Base-by-base conservation (phyloP, 2,888 invertebrate genomes). In the Monoplex corrugatus region DNA sequence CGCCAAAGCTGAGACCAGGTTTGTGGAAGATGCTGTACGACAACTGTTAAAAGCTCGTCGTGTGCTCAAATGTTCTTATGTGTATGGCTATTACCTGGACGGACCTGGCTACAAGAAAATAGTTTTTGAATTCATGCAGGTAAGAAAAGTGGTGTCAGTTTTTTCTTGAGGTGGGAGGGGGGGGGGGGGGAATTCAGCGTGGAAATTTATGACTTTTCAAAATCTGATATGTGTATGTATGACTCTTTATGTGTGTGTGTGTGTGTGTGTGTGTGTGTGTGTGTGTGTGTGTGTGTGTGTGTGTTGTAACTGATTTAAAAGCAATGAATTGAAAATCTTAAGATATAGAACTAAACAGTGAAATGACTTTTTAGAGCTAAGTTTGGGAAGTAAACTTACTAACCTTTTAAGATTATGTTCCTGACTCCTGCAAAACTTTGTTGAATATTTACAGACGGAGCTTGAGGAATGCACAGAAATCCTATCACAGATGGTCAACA, bases 121-220 rank as follows among this genome's bases (percentile, higher is more conserved):
- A 78, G 97, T 97, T 90, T 97, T 97, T 95, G 97, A 97, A 95
- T 97, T 97, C 93, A 97, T 97, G 97, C 97, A 97, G 97, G 97
- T 97, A 95, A 32, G 63, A 45, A 13, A n/a, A 13, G 1, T 44
- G 19, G 3, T 28, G 10, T 44, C 78, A 1, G 35, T 78, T 78
- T 38, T 78, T 19, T 8, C 40, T 19, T 78, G 57, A 8, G 19
- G 50, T 57, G 57, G 28, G 57, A 57, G 28, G 28, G 8, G 28
- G 2, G 28, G 10, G 19, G 10, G 28, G 28, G 28, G 16, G 57
- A 2, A 1, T 57, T 57, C n/a, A n/a, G n/a, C n/a, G n/a, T n/a
- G n/a, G n/a, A n/a, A n/a, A n/a, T n/a, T n/a, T n/a, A n/a, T n/a
- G n/a, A n/a, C n/a, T n/a, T n/a, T n/a, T n/a, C n/a, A n/a, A n/a